Evolutionary conservation across 2,888 invertebrate species (phyloP).

Genomic region (Platycnemis pennipes): DNA sequence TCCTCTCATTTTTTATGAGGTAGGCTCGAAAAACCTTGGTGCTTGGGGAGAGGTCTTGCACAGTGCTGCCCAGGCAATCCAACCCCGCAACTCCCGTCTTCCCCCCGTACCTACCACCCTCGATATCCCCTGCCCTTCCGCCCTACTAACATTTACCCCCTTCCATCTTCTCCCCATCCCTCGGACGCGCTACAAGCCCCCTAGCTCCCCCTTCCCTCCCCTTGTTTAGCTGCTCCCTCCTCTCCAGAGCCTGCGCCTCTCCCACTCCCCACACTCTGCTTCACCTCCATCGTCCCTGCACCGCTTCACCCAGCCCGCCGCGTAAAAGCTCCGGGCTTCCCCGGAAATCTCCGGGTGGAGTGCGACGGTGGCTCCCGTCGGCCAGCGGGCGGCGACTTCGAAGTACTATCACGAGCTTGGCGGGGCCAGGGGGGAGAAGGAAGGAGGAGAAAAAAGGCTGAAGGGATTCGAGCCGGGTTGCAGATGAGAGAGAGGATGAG

Average conservation of each 20-base stretch:
- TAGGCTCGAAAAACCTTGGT: conserved; percentile 20
- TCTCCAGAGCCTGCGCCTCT: background rate
- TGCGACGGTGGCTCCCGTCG: conserved; percentile 38
- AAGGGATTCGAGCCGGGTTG: background rate
- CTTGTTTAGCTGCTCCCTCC: background rate
- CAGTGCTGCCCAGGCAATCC: conserved; percentile 56
- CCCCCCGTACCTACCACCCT: background rate
- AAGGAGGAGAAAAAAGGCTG: background rate
- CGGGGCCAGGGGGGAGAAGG: background rate
- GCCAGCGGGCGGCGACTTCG: conserved; percentile 12
- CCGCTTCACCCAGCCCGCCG: background rate
- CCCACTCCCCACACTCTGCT: background rate
- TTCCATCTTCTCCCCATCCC: background rate
- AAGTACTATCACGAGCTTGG: background rate
- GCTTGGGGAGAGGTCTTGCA: conserved; percentile 41
- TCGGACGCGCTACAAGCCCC: background rate
- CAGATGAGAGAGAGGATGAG: background rate
- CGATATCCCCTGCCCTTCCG: conserved; percentile 8
- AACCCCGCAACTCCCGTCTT: background rate
- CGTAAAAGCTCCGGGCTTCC: conserved; percentile 64
- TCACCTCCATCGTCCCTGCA: background rate
- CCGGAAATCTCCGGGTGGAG: conserved; percentile 62
- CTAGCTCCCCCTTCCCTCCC: background rate
- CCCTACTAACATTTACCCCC: background rate
- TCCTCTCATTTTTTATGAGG: background rate